Conservation (phyloP, 2,797 vertebrate species). For the Eutrigla gurnardus region DNA sequence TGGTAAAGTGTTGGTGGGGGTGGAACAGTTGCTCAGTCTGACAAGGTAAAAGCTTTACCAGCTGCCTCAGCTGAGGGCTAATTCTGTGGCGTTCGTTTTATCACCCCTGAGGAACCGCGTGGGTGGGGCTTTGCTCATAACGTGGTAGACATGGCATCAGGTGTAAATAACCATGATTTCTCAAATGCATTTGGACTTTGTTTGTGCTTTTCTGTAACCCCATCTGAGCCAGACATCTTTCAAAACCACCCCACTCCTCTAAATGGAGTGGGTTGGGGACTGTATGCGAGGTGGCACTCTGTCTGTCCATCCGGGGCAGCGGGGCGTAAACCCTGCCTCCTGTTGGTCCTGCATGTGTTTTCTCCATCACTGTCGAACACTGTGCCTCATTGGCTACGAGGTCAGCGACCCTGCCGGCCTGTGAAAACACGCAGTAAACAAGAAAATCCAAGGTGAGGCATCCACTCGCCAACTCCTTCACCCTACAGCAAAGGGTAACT, state of each 20-base stretch:
- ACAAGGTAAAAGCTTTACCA: slow-evolving; percentile 57
- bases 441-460: slow-evolving; percentile 10
- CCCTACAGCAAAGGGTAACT: not conserved
- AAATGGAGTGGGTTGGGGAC: not conserved
- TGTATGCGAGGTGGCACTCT: not conserved
- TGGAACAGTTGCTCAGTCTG: slow-evolving; percentile 23
- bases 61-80: slow-evolving; percentile 41
- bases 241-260: not conserved
- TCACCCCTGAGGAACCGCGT: slow-evolving; percentile 2
- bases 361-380: slow-evolving; percentile 38
- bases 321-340: slow-evolving; percentile 38
- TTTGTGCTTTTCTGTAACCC: not conserved
- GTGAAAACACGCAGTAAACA: slow-evolving; percentile 47
- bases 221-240: not conserved
- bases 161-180: not conserved
- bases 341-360: slow-evolving; percentile 55
- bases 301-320: not conserved
- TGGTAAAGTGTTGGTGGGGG: slow-evolving; percentile 43
- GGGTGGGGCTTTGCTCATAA: not conserved
- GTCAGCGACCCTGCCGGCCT: slow-evolving; percentile 51
- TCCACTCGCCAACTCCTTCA: not conserved
- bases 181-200: not conserved
- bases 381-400: slow-evolving; percentile 46
- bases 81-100: slow-evolving; percentile 19
- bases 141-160: not conserved